These are phyloP conservation scores for Chionodraco myersi DNA, from an alignment of 2,113 vertebrate genomes.

Conservation along the genomic window DNA sequence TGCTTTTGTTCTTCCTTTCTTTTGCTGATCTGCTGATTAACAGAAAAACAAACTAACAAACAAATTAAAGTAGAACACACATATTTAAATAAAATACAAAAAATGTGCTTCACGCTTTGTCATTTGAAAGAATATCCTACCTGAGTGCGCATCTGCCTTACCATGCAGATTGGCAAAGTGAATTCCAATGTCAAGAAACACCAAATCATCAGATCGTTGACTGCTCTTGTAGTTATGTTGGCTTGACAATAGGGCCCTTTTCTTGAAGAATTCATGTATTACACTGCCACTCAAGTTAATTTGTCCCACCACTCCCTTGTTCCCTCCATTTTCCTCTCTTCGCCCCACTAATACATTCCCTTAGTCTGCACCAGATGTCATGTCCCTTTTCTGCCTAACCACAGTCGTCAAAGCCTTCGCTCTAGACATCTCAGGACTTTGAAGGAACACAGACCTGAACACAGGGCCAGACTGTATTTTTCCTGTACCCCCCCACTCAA, in stretches of 20 bases:
- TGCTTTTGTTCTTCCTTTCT: no score
- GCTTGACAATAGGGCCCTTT: neutral
- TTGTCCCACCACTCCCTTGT: slow-evolving; percentile 11
- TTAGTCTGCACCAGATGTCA: slow-evolving; percentile 44
- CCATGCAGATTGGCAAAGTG: neutral
- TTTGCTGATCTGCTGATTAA: no score
- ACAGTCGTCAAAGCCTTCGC: slow-evolving; percentile 39
- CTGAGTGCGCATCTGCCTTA: neutral
- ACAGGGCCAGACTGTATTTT: slow-evolving; percentile 58
- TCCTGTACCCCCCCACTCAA: slow-evolving; percentile 44
- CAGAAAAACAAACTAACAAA: no score
- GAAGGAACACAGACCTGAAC: slow-evolving; percentile 60
- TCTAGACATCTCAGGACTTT: slow-evolving; percentile 47
- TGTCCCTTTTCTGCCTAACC: slow-evolving; percentile 24
- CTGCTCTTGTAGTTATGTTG: neutral
- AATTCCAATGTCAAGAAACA: neutral
- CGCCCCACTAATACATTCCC: slow-evolving; percentile 18
- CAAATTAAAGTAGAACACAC: no score
- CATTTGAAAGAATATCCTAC: neutral
- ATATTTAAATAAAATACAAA: neutral
- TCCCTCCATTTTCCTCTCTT: slow-evolving; percentile 19
- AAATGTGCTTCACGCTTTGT: no score
- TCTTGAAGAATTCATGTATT: slow-evolving; percentile 35
- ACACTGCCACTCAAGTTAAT: slow-evolving; percentile 24
- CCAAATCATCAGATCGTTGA: neutral